Conservation (phyloP, 1,140 invertebrate genomes). For the Coptotermes formosanus region DNA sequence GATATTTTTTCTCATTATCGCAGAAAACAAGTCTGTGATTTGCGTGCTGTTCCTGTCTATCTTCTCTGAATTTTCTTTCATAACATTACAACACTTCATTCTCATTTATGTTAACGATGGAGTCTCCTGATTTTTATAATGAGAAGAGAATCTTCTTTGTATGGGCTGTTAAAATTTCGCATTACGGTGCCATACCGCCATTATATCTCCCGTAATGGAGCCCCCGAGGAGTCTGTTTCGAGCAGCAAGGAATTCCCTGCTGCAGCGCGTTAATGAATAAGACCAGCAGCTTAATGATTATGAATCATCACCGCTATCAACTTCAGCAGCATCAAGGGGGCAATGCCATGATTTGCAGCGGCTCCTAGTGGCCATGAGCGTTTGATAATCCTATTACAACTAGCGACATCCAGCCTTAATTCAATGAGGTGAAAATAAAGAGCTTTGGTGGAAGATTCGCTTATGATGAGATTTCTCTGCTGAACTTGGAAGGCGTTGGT, state of each 20-base stretch:
- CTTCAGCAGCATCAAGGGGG: not conserved
- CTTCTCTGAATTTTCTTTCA: constrained; percentile 8
- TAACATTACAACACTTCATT: constrained; percentile 14
- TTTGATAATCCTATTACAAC: not conserved
- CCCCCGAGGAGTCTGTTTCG: constrained; percentile 15
- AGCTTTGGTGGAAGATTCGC: not conserved
- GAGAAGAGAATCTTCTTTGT: constrained; percentile 11
- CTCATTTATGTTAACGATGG: constrained; percentile 3
- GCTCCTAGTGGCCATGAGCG: not conserved
- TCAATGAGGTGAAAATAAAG: not conserved
- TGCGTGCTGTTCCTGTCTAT: not conserved
- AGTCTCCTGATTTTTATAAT: not conserved
- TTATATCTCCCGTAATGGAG: constrained; percentile 3
- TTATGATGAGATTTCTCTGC: not conserved
- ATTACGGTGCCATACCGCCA: not conserved
- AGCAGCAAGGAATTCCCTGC: not conserved
- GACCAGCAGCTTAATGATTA: not conserved
- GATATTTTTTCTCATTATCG: not conserved
- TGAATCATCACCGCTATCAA: constrained; percentile 15
- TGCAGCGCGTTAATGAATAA: constrained; percentile 12
- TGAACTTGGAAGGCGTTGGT: not conserved
- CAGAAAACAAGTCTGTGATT: not conserved
- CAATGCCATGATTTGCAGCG: not conserved
- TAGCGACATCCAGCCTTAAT: not conserved
- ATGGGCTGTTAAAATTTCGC: constrained; percentile 12